Base-by-base conservation (phyloP, 2,888 invertebrate species). In the Pinctada fucata region DNA sequence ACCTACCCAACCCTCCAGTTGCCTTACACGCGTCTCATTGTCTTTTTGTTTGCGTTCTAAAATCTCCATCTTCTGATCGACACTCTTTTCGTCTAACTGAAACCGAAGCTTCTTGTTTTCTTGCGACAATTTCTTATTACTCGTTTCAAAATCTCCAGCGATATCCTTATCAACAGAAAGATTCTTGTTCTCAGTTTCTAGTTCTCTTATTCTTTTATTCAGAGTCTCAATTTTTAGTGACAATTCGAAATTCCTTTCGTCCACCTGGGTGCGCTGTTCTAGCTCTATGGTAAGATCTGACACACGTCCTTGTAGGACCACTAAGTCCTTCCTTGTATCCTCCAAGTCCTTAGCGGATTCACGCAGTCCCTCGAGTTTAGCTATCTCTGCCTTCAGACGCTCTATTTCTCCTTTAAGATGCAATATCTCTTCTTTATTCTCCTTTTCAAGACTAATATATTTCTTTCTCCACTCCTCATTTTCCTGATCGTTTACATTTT, bases 1-100 rank as follows among this genome's bases (percentile, higher is more conserved):
- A 2, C 85, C 84, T 3, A 88, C 85, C 85, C 86, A 88, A 0
- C 85, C 83, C 45, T 86, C 86, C n/a, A 88, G 83, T 74, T 88
- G 85, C 52, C 85, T 83, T 49, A 86, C 81, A 45, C 84, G 82
- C 16, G 81, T 79, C 47, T 86, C 84, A 1, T 85, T 79, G 58
- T 84, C 84, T 16, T 82, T 81, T 48, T 85, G 84, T 48, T 84
- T 85, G n/a, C 82, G 78, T 74, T 87, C 87, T 70, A 84, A 72
- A 13, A 71, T 47, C 64, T 81, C 76, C 67, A 79, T 45, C 69
- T 73, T 68, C 8, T 65, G 75, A 45, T 78, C 73, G 10, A 72
- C 45, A 10, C 64, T 52, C 49, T 78, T 75, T 52, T 79, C 78
- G 63, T 84, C 85, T 45, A 84, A 70, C n/a, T 79, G 79, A 50